These are phyloP conservation scores for Lumbricus terrestris DNA, from an alignment of 2,888 invertebrate species.

Conservation along the genomic window DNA sequence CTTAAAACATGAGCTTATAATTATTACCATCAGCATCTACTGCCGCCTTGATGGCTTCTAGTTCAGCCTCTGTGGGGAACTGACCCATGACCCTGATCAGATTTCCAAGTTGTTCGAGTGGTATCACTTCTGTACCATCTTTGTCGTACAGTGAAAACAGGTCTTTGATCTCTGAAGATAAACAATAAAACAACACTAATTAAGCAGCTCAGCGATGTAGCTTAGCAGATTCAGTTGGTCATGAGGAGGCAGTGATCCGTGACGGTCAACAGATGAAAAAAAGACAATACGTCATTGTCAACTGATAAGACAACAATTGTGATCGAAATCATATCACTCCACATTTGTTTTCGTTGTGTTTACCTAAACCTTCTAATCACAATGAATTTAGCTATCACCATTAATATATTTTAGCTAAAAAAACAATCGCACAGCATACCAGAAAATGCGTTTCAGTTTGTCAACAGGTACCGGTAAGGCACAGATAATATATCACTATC, in stretches of 20 bases:
- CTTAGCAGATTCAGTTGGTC: not conserved
- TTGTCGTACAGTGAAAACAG: not conserved
- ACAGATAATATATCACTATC: not conserved
- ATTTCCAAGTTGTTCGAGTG: not conserved
- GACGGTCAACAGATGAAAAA: not conserved
- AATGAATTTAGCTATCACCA: not conserved
- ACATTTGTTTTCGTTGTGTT: not conserved
- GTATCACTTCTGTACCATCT: not conserved
- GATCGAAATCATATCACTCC: not conserved
- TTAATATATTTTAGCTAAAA: too few species aligned
- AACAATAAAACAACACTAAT: not conserved
- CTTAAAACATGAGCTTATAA: not conserved
- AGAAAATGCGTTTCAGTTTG: not conserved
- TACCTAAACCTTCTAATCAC: too few species aligned
- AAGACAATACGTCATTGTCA: too few species aligned
- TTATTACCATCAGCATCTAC: constrained; percentile 13
- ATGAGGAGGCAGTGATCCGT: not conserved
- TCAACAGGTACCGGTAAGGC: not conserved
- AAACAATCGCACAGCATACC: not conserved
- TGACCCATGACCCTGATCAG: not conserved
- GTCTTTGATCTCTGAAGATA: not conserved
- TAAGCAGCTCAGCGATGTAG: not conserved
- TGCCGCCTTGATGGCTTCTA: not conserved
- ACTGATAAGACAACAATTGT: not conserved
- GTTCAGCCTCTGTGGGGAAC: not conserved